Conservation (phyloP, 2,113 vertebrate genomes). For the Brachirus orientalis region DNA sequence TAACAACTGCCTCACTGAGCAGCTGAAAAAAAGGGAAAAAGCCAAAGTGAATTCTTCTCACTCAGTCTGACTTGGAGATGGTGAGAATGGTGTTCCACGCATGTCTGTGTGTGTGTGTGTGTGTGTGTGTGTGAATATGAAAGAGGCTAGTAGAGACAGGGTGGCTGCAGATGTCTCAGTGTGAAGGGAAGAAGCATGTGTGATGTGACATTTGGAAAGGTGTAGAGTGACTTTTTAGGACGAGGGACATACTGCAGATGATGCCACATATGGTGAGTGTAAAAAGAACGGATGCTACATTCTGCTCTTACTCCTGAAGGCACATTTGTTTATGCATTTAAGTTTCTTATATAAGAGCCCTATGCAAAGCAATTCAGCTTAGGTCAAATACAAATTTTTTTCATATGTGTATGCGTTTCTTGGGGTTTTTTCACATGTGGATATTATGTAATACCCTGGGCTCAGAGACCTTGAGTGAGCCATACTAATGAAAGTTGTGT, state of each 20-base stretch:
- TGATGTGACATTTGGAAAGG: conserved; percentile 47
- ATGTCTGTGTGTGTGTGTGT: conserved; percentile 38
- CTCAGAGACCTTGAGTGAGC: conserved; percentile 44
- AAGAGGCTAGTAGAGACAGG: conserved; percentile 45
- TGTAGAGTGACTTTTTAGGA: conserved; percentile 55
- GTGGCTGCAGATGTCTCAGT: conserved; percentile 40
- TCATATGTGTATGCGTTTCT: conserved; percentile 29
- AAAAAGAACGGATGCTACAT: conserved; percentile 16
- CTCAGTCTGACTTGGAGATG: conserved; percentile 68
- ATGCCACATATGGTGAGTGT: conserved; percentile 75
- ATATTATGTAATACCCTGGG: conserved; percentile 58
- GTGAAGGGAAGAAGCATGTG: conserved; percentile 20
- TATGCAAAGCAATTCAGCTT: conserved; percentile 4
- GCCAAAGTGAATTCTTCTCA: conserved; percentile 73
- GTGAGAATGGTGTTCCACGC: conserved; percentile 57
- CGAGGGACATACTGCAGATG: conserved; percentile 30
- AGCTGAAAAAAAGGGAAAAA: conserved; percentile 46
- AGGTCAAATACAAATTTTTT: conserved; percentile 13
- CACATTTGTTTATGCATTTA: background rate
- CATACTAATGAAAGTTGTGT: conserved; percentile 51
- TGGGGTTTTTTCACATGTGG: conserved; percentile 45
- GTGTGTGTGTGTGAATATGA: conserved; percentile 17
- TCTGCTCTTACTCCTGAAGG: background rate
- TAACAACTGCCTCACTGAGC: conserved; percentile 81
- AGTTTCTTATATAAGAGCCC: background rate